Percentiles rank a stretch among this genome's conserved stretches.
phyloP scores from a whole-genome alignment of 2,113 vertebrate species.

The Prietella phreatophila region DNA sequence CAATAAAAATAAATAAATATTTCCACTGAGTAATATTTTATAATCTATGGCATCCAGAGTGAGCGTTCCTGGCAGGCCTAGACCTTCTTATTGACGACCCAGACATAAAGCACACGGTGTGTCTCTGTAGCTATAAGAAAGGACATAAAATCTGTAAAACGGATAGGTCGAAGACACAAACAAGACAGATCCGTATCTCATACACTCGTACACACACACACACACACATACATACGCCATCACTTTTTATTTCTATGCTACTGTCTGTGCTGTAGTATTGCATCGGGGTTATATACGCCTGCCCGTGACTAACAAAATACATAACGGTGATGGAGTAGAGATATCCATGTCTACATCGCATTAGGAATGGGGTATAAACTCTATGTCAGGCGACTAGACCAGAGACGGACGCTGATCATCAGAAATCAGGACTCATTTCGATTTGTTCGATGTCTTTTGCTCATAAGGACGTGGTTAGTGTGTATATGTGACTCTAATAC shows the following conservation, averaged over 20 bases:
- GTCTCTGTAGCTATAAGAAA: constrained; percentile 1
- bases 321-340: background rate
- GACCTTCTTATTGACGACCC: background rate
- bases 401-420: background rate
- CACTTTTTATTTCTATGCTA: background rate
- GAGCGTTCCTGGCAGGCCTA: background rate
- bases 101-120: background rate
- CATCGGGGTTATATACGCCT: too few relatives aligned
- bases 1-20: too few relatives aligned
- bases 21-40: background rate
- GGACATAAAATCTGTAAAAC: constrained; percentile 17
- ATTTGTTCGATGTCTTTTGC: too few relatives aligned
- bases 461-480: too few relatives aligned
- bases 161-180: background rate
- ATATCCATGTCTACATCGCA: background rate
- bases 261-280: background rate
- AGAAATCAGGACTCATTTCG: background rate
- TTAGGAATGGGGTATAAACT: background rate
- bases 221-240: background rate
- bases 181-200: constrained; percentile 10
- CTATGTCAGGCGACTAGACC: background rate
- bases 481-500: too few relatives aligned
- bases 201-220: too few relatives aligned
- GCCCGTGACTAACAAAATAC: background rate
- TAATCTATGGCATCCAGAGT: background rate